Percentiles rank a stretch among this genome's conserved stretches.
phyloP scores from a whole-genome alignment of 2,888 invertebrate species.

The Cloeon dipterum region DNA sequence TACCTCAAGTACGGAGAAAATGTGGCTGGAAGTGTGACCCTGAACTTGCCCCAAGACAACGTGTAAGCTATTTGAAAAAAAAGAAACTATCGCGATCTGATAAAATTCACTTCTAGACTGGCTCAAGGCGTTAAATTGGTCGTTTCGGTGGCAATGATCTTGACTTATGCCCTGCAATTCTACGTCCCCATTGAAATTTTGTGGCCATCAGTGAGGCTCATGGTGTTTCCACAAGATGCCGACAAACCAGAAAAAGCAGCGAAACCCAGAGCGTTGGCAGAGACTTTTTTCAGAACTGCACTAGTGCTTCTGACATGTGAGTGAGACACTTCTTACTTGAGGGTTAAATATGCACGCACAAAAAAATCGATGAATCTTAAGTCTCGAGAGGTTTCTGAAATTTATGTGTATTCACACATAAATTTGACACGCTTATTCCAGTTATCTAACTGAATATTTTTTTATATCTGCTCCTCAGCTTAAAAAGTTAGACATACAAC shows the following conservation, averaged over 20 bases:
- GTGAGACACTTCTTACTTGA: no score
- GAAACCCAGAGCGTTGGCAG: conserved; percentile 28
- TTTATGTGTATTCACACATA: no score
- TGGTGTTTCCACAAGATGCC: conserved; percentile 11
- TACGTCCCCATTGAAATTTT: conserved; percentile 83
- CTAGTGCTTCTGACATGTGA: conserved; percentile 68
- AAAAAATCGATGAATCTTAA: no score
- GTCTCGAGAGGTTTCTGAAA: no score
- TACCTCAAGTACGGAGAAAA: conserved; percentile 71
- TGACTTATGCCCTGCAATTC: conserved; percentile 84
- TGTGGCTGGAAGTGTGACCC: conserved; percentile 63
- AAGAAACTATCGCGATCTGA: no score
- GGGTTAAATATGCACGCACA: no score
- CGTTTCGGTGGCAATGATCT: conserved; percentile 64
- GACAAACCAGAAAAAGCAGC: background rate
- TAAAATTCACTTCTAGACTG: conserved; percentile 25
- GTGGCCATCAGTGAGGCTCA: conserved; percentile 35
- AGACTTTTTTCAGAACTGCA: conserved; percentile 42
- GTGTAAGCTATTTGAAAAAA: no score
- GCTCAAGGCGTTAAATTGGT: conserved; percentile 63
- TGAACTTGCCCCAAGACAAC: conserved; percentile 46
- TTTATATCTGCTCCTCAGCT: no score
- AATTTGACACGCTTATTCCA: no score
- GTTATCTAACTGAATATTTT: no score
- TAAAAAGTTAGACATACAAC: no score